A percentile compares a stretch with the other conserved stretches of the same genome.
Conservation (phyloP, 1,140 invertebrate species). For the Tyrophagus putrescentiae region DNA sequence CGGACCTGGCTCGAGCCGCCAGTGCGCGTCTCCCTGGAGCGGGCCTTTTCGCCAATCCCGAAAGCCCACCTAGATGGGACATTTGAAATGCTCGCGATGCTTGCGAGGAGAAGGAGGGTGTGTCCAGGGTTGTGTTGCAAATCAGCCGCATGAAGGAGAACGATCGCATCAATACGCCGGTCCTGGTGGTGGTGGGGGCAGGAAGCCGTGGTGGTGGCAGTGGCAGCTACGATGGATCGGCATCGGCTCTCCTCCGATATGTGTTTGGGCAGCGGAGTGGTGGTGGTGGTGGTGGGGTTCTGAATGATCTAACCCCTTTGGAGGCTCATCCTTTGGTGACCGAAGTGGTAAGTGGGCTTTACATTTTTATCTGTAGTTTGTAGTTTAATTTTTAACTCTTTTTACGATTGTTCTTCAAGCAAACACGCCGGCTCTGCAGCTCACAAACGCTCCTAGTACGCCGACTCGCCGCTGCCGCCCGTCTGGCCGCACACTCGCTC, state of each 20-base stretch:
- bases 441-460: background rate
- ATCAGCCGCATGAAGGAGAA: constrained; percentile 98
- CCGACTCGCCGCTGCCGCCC: background rate
- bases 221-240: background rate
- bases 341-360: too few species aligned
- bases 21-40: constrained; percentile 78
- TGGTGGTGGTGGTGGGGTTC: background rate
- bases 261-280: background rate
- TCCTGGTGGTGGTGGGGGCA: background rate
- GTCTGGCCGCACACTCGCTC: background rate
- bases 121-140: constrained; percentile 95
- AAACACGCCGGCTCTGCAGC: background rate
- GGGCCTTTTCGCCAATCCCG: constrained; percentile 82
- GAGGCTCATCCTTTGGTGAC: too few species aligned
- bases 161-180: constrained; percentile 76
- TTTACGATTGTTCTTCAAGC: background rate
- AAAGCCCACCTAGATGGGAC: constrained; percentile 94
- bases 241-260: background rate
- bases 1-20: constrained; percentile 91
- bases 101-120: constrained; percentile 94
- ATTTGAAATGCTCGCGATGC: constrained; percentile 77
- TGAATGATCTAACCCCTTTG: too few species aligned
- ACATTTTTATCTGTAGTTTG: background rate
- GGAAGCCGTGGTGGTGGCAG: too few species aligned
- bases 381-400: background rate